Evolutionary conservation across 2,888 invertebrate genomes (phyloP), one percentile per base, ranked within the genome.

Genomic region (Drosophila pegasa): DNA sequence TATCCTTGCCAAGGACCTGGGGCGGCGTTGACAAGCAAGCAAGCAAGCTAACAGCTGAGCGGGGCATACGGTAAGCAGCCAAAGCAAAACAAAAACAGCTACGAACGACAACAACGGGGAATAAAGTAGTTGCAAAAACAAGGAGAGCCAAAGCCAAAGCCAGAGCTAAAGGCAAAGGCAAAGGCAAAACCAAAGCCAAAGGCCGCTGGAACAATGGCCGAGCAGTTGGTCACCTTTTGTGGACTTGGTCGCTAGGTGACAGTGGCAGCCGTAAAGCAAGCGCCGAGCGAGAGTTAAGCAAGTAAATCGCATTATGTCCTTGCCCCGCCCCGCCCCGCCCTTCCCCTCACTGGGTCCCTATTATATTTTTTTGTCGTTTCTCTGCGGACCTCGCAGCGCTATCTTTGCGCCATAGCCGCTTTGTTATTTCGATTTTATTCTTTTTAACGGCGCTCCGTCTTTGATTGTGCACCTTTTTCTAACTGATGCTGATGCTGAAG

Each of bases 391-490:
- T 52, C 25, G 56, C 9, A 41, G 25, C 38, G 55, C 38, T 58
- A 68, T 75, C 57, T 67, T 55, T 45, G 41, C 45, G 45, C 59
- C 56, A 47, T 71, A 66, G 60, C 52, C 55, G 76, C 72, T 84
- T 84, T 79, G 82, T 79, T 85, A 72, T 84, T 87, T 82, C 68
- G 83, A 85, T 79, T 85, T 83, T 71, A 85, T 75, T 82, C 16
- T 45, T 45, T 77, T 67, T 62, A 82, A 79, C 85, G 69, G 81
- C 76, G 71, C 65, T 79, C 55, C 54, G 59, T 60, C 67, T 82
- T 78, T 82, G 87, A 87, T 85, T 82, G 82, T 61, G 72, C 56
- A 77, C 72, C 77, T 81, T 75, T 78, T 81, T 57, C 45, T 61
- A 56, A 38, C 51, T 48, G 43, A 5, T n/a, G n/a, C n/a, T n/a